Base-by-base conservation (phyloP, 2,888 invertebrate genomes). In the Rhaphigaster nebulosa region DNA sequence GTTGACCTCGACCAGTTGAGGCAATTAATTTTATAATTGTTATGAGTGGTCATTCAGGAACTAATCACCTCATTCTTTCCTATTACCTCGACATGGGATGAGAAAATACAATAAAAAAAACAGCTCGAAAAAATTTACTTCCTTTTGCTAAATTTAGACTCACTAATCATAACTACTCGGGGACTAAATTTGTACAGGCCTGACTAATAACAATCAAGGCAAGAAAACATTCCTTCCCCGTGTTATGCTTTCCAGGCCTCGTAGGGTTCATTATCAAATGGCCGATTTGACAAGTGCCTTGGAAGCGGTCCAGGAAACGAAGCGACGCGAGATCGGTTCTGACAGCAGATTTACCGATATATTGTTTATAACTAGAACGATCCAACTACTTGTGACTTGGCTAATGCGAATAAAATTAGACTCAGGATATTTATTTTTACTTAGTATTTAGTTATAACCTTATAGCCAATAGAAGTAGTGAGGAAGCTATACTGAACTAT, bases 221-320 rank as follows among this genome's bases (percentile, higher is more conserved):
- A 38, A 23, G 38, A 29, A 76, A 38, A 76, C 34, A 20, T 76
- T 38, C 38, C 38, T 38, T 5, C 1, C 0, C 20, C 1, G 3
- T 20, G 70, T 76, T n/a, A n/a, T 65, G 15, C 23, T 76, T 76
- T 76, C 70, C 70, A 76, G 70, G 8, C 70, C 70, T 38, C 70
- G 20, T 23, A 1, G 34, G 70, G 70, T 34, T 38, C 70, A 76
- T 76, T 76, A 76, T 38, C 34, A 38, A 76, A 76, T 23, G 34
- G 70, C 34, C 70, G 70, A 76, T 76, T 20, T 23, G 38, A 76
- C 70, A 76, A 76, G 70, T 76, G 70, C 34, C 70, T 76, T 76
- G 70, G 70, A 76, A 76, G 15, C 38, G 20, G 34, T 38, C 70
- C 70, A 76, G 23, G 6, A 1, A 18, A 5, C 34, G 29, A 10